Evolutionary conservation across 2,888 invertebrate genomes (phyloP), one percentile per base, ranked within the genome.

Genomic region (Acronicta aceris): DNA sequence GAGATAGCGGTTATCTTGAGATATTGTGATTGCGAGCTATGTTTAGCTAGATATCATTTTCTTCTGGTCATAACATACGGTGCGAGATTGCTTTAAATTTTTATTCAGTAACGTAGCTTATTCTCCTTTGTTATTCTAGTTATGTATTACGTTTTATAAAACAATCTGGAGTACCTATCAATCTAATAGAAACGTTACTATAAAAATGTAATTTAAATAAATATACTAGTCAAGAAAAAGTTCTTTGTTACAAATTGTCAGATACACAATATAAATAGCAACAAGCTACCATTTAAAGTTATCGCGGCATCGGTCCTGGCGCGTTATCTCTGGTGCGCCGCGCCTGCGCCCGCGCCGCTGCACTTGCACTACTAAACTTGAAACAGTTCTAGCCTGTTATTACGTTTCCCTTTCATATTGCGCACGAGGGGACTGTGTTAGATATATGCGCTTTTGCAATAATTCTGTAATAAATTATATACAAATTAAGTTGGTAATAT

Each of bases 311-410:
- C 33, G 27, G 48, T 64, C 70, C 25, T 30, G 38, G 57, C 40
- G 30, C 41, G 42, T 47, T 27, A 67, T 45, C 71, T 42, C 81
- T 69, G 62, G 82, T 76, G 71, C 56, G 54, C 43, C 56, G 51
- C 65, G 43, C 53, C 50, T 78, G 85, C 83, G 81, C 82, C 53
- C 40, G 83, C 83, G 85, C 81, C 79, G 73, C 81, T 85, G 86
- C 89, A 88, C 89, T 89, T 88, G 90, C 89, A 82, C 88, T 80
- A 87, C 81, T 91, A 89, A 90, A 90, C 89, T 89, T 90, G 90
- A 86, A 88, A 90, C 89, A 88, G 86, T 89, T 90, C 85, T 71
- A 70, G 66, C 64, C 54, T 71, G 75, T 78, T 78, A 83, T 83
- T 85, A 84, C 80, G 86, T 88, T 90, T 90, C 89, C 90, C 90